These are phyloP conservation scores for Harmothoe impar DNA, from an alignment of 2,888 invertebrate species.

Conservation along the genomic window DNA sequence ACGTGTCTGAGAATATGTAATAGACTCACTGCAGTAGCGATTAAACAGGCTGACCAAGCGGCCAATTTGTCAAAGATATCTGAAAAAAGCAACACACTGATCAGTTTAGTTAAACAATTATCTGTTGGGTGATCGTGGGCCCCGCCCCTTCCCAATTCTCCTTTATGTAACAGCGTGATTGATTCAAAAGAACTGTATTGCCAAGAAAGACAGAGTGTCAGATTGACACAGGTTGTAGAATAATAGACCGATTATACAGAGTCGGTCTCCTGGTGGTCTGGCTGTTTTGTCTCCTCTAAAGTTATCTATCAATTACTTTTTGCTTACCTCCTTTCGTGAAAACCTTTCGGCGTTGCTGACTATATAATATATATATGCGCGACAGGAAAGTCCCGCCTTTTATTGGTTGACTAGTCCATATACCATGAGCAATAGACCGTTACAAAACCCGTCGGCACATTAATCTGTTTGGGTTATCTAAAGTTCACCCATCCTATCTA, in stretches of 20 bases:
- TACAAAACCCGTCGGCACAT: neutral
- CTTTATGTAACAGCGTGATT: neutral
- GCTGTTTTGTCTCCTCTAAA: neutral
- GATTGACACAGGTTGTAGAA: constrained; percentile 8
- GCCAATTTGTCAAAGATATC: neutral
- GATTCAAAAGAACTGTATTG: neutral
- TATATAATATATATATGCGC: neutral
- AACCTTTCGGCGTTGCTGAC: neutral
- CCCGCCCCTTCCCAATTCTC: neutral
- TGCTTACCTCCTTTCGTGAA: neutral
- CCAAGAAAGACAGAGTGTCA: neutral
- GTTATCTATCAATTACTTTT: neutral
- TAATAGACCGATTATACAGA: neutral
- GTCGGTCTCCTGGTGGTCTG: neutral
- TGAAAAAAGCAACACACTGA: neutral
- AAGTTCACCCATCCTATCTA: neutral
- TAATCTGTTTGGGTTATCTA: constrained; percentile 3
- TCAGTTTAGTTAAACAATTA: constrained; percentile 35
- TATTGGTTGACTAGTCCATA: neutral
- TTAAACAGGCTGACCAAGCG: neutral
- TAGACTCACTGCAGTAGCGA: neutral
- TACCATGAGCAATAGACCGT: neutral
- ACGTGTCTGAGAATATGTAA: neutral
- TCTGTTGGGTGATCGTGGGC: neutral
- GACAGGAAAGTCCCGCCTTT: constrained; percentile 5